Evolutionary conservation across 2,888 invertebrate species (phyloP), one percentile per base, ranked within the genome.

Genomic region (Synergus gifuensis): DNA sequence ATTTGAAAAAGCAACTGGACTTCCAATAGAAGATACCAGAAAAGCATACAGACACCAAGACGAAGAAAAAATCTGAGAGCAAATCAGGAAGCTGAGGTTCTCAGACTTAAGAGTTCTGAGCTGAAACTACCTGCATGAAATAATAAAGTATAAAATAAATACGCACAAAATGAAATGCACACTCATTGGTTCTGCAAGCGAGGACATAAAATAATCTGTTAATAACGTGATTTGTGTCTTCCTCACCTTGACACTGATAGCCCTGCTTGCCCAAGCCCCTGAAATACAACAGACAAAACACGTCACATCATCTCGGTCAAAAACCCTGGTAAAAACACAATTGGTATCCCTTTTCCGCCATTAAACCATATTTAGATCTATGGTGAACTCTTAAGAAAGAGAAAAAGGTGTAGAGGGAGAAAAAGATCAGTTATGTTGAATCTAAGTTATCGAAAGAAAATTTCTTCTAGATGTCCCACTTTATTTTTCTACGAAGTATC

Each of bases 181-280:
- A 82, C 85, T 84, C 84, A 87, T 86, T 87, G 86, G 84, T 88
- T 88, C 87, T 87, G 89, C 90, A 89, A 91, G 89, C 88, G 86
- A 86, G 83, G 88, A 86, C 84, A 84, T 85, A 88, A 88, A 86
- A 88, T 87, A 90, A 87, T 90, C 87, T 87, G 90, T 91, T 91
- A 90, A 90, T 91, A 92, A 91, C 89, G 91, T 91, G 92, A 92
- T 85, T 90, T 91, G 91, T 92, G 92, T 91, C 92, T 91, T 91
- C 89, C 92, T 92, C 95, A 98, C 98, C 98, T 97, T 98, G 98
- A 94, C 98, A 98, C 93, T 98, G 98, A 94, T 98, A 98, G 93
- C 98, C 98, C 94, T 98, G 98, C 94, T 98, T 98, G 93, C 98
- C 98, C 93, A 98, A 95, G 93, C 98, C 98, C 98, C 98, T 98